Evolutionary conservation across 2,888 invertebrate species (phyloP).

Genomic region (Pristionchus japonicus): DNA sequence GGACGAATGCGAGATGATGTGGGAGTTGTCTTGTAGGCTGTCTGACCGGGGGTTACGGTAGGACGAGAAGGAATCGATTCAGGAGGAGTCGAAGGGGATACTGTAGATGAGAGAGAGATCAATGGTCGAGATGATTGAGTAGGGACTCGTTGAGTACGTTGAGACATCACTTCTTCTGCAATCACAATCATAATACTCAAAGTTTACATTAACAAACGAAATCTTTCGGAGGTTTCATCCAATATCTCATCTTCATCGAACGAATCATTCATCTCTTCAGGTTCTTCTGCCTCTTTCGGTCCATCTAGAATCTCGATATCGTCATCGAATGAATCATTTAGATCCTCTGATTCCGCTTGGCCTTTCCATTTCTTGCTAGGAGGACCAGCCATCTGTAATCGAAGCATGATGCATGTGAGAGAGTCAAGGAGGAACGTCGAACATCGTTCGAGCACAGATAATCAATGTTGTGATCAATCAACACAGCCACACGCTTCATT

Average conservation of each 20-base stretch:
- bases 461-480: not conserved
- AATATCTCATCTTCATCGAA: constrained; percentile 22
- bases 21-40: not conserved
- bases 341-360: not conserved
- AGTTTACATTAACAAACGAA: not conserved
- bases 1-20: constrained; percentile 12
- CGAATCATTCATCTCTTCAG: not conserved
- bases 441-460: not conserved
- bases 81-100: not conserved
- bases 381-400: not conserved
- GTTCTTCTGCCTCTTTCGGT: not conserved
- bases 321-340: constrained; percentile 35
- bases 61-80: not conserved
- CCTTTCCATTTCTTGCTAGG: constrained; percentile 23
- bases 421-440: not conserved
- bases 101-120: not conserved
- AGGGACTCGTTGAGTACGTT: not conserved
- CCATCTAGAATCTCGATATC: not conserved
- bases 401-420: too few species aligned
- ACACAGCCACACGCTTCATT: not conserved
- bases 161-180: not conserved
- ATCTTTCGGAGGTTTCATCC: not conserved
- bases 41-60: not conserved
- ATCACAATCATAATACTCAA: not conserved
- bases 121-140: not conserved